These are phyloP conservation scores for Tryphoninae sp. DNA, from an alignment of 2,888 invertebrate genomes.

Conservation along the genomic window DNA sequence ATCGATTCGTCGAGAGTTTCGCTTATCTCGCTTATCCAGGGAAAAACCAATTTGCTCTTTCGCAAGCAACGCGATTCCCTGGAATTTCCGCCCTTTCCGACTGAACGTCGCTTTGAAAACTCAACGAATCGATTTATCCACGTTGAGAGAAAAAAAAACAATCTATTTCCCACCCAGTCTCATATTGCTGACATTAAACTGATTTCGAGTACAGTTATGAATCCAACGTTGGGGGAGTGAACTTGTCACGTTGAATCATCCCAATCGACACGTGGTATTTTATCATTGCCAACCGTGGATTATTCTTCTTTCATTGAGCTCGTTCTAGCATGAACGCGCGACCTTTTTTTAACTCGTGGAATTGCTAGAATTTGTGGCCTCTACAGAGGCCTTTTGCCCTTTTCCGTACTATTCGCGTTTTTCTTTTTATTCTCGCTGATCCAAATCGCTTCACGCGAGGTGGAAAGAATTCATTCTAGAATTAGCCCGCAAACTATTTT, in stretches of 20 bases:
- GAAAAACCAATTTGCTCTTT: background rate
- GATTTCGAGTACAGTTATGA: background rate
- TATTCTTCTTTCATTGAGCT: conserved; percentile 16
- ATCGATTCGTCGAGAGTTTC: no score
- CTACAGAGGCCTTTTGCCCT: conserved; percentile 12
- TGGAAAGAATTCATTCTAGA: conserved; percentile 9
- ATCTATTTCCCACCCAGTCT: background rate
- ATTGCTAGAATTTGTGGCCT: background rate
- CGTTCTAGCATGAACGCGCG: background rate
- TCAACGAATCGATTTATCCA: background rate
- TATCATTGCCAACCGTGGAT: background rate
- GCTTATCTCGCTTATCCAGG: background rate
- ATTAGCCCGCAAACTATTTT: background rate
- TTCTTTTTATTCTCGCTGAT: conserved; percentile 21
- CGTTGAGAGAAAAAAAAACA: background rate
- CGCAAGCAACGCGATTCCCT: background rate
- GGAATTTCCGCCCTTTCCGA: background rate
- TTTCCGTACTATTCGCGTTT: conserved; percentile 15
- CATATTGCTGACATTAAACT: conserved; percentile 19
- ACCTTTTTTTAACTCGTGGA: background rate
- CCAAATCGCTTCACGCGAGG: conserved; percentile 36
- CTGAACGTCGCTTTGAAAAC: background rate
- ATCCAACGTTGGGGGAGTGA: background rate
- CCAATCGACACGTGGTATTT: conserved; percentile 9
- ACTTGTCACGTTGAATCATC: conserved; percentile 4